These are phyloP conservation scores for Engystomops pustulosus DNA, from an alignment of 2,113 vertebrate genomes.

Conservation along the genomic window DNA sequence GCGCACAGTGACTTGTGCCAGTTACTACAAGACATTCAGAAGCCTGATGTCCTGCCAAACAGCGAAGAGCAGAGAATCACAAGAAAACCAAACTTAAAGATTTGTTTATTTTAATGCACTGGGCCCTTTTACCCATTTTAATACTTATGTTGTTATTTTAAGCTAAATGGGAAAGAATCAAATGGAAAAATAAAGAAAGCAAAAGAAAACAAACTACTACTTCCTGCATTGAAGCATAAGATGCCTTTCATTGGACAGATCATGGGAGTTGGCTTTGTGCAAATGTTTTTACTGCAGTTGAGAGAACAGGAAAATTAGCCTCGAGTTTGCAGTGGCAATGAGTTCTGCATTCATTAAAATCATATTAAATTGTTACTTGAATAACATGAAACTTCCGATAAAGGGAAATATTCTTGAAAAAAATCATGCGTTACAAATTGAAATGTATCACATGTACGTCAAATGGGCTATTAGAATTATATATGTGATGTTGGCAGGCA, in stretches of 20 bases:
- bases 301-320: conserved; percentile 20
- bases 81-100: background rate
- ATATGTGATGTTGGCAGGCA: too few relatives aligned
- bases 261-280: conserved; percentile 47
- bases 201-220: conserved; percentile 44
- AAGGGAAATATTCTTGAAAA: background rate
- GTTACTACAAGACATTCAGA: conserved; percentile 28
- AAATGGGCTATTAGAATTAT: background rate
- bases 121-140: conserved; percentile 23
- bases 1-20: conserved; percentile 14
- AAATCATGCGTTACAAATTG: background rate
- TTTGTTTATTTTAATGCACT: conserved; percentile 10
- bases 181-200: conserved; percentile 52
- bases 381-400: conserved; percentile 9
- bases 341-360: background rate
- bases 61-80: background rate
- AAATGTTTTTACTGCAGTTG: conserved; percentile 43
- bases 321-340: conserved; percentile 5
- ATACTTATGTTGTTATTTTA: conserved; percentile 24
- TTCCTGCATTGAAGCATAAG: conserved; percentile 19
- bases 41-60: conserved; percentile 26
- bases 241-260: conserved; percentile 14
- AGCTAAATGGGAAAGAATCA: conserved; percentile 20
- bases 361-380: conserved; percentile 8
- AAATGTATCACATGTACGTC: background rate